Conservation (phyloP, 2,113 vertebrate species). For the Procavia capensis region DNA sequence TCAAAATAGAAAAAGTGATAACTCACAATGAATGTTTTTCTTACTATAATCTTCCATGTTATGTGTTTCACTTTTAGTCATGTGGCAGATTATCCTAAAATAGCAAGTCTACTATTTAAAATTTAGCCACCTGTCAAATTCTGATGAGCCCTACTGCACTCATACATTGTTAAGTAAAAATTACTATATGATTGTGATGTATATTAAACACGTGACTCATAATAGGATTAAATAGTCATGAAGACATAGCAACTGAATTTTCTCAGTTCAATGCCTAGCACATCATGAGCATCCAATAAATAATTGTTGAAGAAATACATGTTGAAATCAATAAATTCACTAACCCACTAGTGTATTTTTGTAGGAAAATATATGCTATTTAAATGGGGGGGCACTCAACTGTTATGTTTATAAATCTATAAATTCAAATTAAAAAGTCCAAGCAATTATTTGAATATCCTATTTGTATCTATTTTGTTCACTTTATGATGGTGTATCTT, state of each 20-base stretch:
- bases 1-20: background rate
- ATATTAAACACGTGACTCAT: background rate
- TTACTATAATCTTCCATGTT: background rate
- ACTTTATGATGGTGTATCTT: background rate
- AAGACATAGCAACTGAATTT: background rate
- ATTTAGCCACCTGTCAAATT: constrained; percentile 43
- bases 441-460: background rate
- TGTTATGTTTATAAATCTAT: background rate
- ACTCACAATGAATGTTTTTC: background rate
- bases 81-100: background rate
- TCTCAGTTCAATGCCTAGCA: background rate
- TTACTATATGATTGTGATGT: background rate
- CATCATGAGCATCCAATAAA: background rate
- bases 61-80: constrained; percentile 34
- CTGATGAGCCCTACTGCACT: background rate
- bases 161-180: constrained; percentile 46
- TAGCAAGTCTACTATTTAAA: constrained; percentile 50
- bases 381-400: background rate
- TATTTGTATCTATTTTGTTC: background rate
- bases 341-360: background rate
- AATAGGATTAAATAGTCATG: background rate
- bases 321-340: background rate
- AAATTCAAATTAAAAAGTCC: background rate
- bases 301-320: background rate
- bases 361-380: background rate